phyloP scores from a whole-genome alignment of 2,888 invertebrate genomes.

The Ctenicera cuprea region DNA sequence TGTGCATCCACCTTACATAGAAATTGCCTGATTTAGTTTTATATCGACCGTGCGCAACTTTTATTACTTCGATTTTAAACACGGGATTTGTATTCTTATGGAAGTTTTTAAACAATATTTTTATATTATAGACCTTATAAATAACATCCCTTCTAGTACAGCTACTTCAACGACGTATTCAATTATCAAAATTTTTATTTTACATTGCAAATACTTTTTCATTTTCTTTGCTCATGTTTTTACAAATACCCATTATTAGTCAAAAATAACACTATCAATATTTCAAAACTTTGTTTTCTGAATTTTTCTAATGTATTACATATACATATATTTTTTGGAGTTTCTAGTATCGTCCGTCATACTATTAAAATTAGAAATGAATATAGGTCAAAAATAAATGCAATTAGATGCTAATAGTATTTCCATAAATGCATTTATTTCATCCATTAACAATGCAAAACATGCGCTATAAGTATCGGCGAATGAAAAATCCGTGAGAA shows the following conservation, averaged over 20 bases:
- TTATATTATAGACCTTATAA: constrained; percentile 1
- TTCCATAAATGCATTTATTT: constrained; percentile 10
- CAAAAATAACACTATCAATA: too few relatives aligned
- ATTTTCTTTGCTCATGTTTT: too few relatives aligned
- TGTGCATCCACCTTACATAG: constrained; percentile 47
- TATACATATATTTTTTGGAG: too few relatives aligned
- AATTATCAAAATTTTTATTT: too few relatives aligned
- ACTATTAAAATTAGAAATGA: too few relatives aligned
- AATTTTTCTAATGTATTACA: too few relatives aligned
- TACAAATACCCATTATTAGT: too few relatives aligned
- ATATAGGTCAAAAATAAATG: constrained; percentile 7
- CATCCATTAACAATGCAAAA: constrained; percentile 8
- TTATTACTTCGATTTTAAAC: constrained; percentile 17
- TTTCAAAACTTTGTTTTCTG: too few relatives aligned
- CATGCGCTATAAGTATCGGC: background rate
- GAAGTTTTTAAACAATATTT: background rate
- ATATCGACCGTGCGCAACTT: constrained; percentile 19
- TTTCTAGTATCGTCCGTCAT: too few relatives aligned
- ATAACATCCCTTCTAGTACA: background rate
- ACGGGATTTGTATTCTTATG: constrained; percentile 19
- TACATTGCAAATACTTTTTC: too few relatives aligned
- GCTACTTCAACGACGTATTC: background rate
- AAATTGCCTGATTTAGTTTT: constrained; percentile 47
- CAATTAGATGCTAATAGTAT: constrained; percentile 30
- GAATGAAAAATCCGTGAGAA: background rate